phyloP scores from a whole-genome alignment of 2,888 invertebrate genomes.

The Pyrrhia umbra region DNA sequence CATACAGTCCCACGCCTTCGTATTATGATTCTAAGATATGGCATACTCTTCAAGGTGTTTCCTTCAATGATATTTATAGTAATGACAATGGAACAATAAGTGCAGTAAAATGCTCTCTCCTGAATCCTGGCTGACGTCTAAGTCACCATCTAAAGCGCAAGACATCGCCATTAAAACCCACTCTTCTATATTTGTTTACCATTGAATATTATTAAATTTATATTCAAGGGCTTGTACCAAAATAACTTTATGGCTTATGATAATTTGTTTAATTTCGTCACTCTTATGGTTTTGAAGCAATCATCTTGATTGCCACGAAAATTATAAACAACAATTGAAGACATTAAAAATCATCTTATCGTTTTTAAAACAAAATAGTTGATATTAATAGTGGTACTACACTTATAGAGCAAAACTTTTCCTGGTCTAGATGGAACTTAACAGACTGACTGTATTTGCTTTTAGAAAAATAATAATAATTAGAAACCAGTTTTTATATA shows the following conservation, averaged over 20 bases:
- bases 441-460: constrained; percentile 2
- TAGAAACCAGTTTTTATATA: neutral
- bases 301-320: constrained; percentile 8
- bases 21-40: neutral
- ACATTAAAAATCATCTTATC: constrained; percentile 1
- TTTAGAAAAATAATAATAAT: neutral
- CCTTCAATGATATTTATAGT: neutral
- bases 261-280: constrained; percentile 22
- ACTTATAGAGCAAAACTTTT: constrained; percentile 1
- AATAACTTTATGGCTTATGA: constrained; percentile 20
- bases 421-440: neutral
- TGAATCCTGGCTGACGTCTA: too few species aligned
- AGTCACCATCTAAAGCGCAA: neutral
- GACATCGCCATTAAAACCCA: neutral
- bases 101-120: too few species aligned
- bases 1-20: neutral
- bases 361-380: neutral
- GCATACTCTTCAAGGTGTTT: neutral
- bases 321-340: constrained; percentile 10
- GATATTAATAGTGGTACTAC: neutral
- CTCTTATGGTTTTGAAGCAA: neutral
- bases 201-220: neutral
- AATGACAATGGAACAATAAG: too few species aligned
- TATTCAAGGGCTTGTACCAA: constrained; percentile 22
- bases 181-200: neutral